Evolutionary conservation across 2,113 vertebrate genomes (phyloP), one percentile per base, ranked within the genome.

Genomic region (Zootoca vivipara): DNA sequence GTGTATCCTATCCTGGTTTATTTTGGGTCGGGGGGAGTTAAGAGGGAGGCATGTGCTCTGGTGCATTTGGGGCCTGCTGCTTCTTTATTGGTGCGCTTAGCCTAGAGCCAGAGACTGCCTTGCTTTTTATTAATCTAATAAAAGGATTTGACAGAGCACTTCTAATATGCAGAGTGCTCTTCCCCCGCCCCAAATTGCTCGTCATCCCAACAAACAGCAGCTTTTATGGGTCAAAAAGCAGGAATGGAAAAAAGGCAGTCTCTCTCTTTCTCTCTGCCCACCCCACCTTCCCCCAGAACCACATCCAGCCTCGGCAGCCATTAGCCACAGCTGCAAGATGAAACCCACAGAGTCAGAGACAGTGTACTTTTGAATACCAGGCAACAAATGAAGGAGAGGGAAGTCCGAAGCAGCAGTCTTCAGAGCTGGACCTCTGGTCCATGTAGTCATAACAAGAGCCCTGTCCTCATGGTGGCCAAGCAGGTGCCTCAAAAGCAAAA

Each of bases 81-180:
- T 88, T 82, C 80, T 88, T 88, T 78, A 88, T 83, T 74, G 80
- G 33, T 52, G 58, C 35, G 40, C 72, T 77, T 77, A 77, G 82
- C 72, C n/a, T 7, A 35, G n/a, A 52, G 58, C 87, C 26, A 35
- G 30, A 64, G 40, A 35, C 80, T 35, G 56, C 33, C 80, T 56
- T 69, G 72, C 80, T 83, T 88, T 73, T 83, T 77, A 77, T 88
- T 73, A 52, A 88, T 88, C 72, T 77, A 67, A 77, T 88, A 77
- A 88, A 88, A 88, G 73, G 56, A 65, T 46, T 82, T 77, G 46
- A 77, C 20, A 7, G 24, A 82, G 81, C 24, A 46, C 18, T 42
- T 65, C 65, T 74, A 83, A 52, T 38, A 75, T 7, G 73, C 35
- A 62, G 26, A 74, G 69, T 20, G 72, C 30, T 65, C 24, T 30